Evolutionary conservation across 2,113 vertebrate genomes (phyloP).

Genomic region (Ancistrus triradiatus): DNA sequence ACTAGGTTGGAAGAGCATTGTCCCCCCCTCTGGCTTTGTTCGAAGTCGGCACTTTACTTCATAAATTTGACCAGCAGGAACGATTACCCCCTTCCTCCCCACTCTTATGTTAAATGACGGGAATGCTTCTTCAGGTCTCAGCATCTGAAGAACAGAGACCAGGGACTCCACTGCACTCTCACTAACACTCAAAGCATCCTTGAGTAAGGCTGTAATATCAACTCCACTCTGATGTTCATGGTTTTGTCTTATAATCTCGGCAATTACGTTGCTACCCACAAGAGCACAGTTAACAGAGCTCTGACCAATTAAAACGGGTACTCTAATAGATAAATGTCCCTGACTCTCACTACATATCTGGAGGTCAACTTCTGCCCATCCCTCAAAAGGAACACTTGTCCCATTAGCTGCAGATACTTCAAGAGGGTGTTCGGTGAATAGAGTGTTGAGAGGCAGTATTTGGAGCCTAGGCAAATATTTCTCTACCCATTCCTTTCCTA

Average conservation of each 20-base stretch:
- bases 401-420: constrained; percentile 29
- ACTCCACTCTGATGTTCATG: background rate
- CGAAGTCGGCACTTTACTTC: background rate
- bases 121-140: background rate
- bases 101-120: background rate
- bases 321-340: background rate
- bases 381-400: constrained; percentile 4
- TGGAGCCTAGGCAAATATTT: background rate
- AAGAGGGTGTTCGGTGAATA: background rate
- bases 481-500: constrained; percentile 5
- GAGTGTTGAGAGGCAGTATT: background rate
- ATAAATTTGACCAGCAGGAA: background rate
- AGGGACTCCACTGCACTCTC: background rate
- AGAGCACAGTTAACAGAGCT: background rate
- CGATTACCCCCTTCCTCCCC: background rate
- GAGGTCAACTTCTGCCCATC: constrained; percentile 6
- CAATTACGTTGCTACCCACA: constrained; percentile 8
- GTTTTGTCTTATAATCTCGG: background rate
- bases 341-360: background rate
- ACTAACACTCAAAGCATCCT: constrained; percentile 7
- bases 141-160: too few species aligned
- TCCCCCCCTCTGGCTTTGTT: background rate
- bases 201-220: background rate
- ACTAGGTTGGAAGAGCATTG: constrained; percentile 26
- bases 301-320: background rate